Evolutionary conservation across 2,888 invertebrate genomes (phyloP).

Genomic region (Leptinotarsa peninsularis): DNA sequence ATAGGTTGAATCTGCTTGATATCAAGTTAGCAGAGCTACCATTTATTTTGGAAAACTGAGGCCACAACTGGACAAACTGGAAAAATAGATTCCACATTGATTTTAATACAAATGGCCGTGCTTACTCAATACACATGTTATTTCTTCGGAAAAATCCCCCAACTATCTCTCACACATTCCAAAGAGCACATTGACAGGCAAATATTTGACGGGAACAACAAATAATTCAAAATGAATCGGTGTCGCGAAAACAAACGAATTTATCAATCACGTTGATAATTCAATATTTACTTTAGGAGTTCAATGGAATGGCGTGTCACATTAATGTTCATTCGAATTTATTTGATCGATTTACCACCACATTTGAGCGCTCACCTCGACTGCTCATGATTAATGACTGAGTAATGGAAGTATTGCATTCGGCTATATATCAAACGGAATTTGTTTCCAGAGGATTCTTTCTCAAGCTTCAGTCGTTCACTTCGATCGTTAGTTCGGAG

Average conservation of each 20-base stretch:
- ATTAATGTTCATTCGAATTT: slow-evolving; percentile 31
- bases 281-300: slow-evolving; percentile 41
- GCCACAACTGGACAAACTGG: no score
- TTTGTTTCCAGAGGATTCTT: slow-evolving; percentile 2
- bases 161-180: slow-evolving; percentile 1
- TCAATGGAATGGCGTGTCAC: slow-evolving; percentile 38
- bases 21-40: no score
- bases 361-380: slow-evolving; percentile 12
- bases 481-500: background rate
- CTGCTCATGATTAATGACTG: slow-evolving; percentile 16
- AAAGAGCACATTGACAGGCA: slow-evolving; percentile 2
- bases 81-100: no score
- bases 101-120: no score
- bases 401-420: slow-evolving; percentile 20
- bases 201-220: slow-evolving; percentile 25
- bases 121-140: background rate
- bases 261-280: slow-evolving; percentile 30
- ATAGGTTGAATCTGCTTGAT: no score
- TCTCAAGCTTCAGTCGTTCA: slow-evolving; percentile 7
- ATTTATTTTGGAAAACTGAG: no score
- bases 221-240: slow-evolving; percentile 32
- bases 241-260: slow-evolving; percentile 35
- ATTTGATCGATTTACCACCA: slow-evolving; percentile 22
- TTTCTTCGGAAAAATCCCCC: background rate
- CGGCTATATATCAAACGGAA: slow-evolving; percentile 13